Conservation (phyloP, 2,113 vertebrate species). For the Sitta europaea region DNA sequence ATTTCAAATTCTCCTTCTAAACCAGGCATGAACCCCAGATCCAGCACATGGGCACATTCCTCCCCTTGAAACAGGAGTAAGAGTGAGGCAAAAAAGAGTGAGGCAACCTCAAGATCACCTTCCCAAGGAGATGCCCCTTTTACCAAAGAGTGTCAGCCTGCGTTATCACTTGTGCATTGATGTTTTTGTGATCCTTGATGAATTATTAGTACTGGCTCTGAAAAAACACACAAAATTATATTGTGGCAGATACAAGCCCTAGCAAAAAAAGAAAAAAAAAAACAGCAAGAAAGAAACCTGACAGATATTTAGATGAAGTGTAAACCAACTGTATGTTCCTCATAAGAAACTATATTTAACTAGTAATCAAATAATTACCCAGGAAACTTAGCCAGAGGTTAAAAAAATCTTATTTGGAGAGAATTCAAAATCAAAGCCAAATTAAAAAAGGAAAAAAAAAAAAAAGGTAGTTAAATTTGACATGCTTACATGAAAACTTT, state of each 20-base stretch:
- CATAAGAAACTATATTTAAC: conserved; percentile 3
- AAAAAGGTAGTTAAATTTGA: background rate
- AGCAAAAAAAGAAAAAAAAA: background rate
- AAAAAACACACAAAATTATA: background rate
- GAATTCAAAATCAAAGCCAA: conserved; percentile 7
- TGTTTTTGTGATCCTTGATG: background rate
- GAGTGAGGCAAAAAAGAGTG: background rate
- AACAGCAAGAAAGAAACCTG: background rate
- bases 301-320: background rate
- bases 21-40: background rate
- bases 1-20: background rate
- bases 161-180: background rate
- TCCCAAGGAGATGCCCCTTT: background rate
- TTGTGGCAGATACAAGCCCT: background rate
- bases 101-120: background rate
- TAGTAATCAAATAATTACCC: background rate
- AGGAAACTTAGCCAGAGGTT: background rate
- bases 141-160: background rate
- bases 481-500: background rate
- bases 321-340: background rate
- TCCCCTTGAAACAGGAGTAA: background rate
- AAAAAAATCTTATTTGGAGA: background rate
- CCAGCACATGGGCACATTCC: background rate
- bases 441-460: background rate
- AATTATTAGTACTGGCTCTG: background rate